phyloP scores from a whole-genome alignment of 2,113 vertebrate species.

The Takifugu bimaculatus region DNA sequence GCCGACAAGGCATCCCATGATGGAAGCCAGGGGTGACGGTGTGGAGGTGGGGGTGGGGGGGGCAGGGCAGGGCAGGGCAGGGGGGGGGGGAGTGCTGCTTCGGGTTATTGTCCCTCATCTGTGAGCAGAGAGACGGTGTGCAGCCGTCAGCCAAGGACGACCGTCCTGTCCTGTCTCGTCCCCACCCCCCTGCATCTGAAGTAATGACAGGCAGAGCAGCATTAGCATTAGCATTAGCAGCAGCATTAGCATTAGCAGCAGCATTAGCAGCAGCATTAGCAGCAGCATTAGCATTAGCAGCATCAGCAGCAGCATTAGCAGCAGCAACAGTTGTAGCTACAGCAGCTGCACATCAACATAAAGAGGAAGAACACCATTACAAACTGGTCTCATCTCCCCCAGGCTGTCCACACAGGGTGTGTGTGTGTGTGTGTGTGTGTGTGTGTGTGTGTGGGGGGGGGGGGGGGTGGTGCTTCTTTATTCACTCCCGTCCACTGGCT shows the following conservation, averaged over 20 bases:
- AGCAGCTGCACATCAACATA: slow-evolving; percentile 53
- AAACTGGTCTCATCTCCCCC: slow-evolving; percentile 68
- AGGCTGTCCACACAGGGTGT: slow-evolving; percentile 54
- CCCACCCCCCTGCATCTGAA: slow-evolving; percentile 41
- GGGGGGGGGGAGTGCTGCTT: slow-evolving; percentile 11
- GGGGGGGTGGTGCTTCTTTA: slow-evolving; percentile 50
- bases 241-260: slow-evolving; percentile 5
- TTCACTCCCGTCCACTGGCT: slow-evolving; percentile 50
- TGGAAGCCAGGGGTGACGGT: slow-evolving; percentile 4
- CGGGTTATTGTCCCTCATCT: slow-evolving; percentile 67
- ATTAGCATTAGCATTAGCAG: slow-evolving; percentile 37
- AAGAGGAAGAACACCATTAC: slow-evolving; percentile 58
- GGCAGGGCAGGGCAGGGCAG: slow-evolving; percentile 8
- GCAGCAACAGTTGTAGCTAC: slow-evolving; percentile 13
- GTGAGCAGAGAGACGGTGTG: slow-evolving; percentile 48
- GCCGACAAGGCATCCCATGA: slow-evolving; percentile 24
- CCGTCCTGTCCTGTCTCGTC: slow-evolving; percentile 37
- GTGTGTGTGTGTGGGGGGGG: slow-evolving; percentile 25
- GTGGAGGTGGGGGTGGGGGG: slow-evolving; percentile 3
- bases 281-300: too few species aligned
- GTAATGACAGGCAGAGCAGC: slow-evolving; percentile 62
- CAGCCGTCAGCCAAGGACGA: slow-evolving; percentile 67
- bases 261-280: too few species aligned
- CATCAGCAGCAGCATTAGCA: slow-evolving; percentile 20
- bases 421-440: too few species aligned